These are phyloP conservation scores for Phoeniculus purpureus DNA, from an alignment of 2,797 vertebrate species.

Conservation along the genomic window DNA sequence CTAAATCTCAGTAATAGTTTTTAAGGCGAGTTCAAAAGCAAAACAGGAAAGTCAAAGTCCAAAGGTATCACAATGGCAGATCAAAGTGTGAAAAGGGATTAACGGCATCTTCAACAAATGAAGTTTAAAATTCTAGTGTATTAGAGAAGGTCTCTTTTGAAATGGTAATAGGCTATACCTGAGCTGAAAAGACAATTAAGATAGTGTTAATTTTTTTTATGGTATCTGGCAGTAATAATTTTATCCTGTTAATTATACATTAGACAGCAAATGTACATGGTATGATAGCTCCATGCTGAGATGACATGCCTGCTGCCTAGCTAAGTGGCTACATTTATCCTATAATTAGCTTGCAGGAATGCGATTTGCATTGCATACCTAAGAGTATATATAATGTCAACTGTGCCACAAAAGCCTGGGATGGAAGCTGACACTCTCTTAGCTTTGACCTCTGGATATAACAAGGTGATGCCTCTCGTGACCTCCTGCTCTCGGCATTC, in stretches of 20 bases:
- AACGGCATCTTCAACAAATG: conserved; percentile 72
- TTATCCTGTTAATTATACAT: conserved; percentile 83
- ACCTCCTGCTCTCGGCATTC: conserved; percentile 59
- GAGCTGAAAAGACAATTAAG: conserved; percentile 84
- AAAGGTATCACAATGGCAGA: conserved; percentile 74
- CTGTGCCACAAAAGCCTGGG: conserved; percentile 69
- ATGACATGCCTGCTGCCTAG: conserved; percentile 77
- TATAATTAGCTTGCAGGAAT: conserved; percentile 85
- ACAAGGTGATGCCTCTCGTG: conserved; percentile 58
- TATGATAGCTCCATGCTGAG: conserved; percentile 76
- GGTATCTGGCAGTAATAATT: conserved; percentile 82
- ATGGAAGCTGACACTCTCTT: conserved; percentile 71
- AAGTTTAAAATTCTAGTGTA: conserved; percentile 76
- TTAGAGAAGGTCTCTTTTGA: conserved; percentile 79
- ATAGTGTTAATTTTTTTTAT: conserved; percentile 84
- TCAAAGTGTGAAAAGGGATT: conserved; percentile 82
- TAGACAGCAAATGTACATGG: conserved; percentile 80
- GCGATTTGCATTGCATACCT: conserved; percentile 79
- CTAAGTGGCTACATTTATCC: conserved; percentile 82
- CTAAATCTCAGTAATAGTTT: conserved; percentile 74
- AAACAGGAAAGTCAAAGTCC: conserved; percentile 70
- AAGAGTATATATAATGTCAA: conserved; percentile 72
- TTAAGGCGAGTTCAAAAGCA: conserved; percentile 77
- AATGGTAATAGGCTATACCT: conserved; percentile 83
- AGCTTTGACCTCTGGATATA: conserved; percentile 72